phyloP scores from a whole-genome alignment of 2,888 invertebrate genomes.

The Lottia scabra region DNA sequence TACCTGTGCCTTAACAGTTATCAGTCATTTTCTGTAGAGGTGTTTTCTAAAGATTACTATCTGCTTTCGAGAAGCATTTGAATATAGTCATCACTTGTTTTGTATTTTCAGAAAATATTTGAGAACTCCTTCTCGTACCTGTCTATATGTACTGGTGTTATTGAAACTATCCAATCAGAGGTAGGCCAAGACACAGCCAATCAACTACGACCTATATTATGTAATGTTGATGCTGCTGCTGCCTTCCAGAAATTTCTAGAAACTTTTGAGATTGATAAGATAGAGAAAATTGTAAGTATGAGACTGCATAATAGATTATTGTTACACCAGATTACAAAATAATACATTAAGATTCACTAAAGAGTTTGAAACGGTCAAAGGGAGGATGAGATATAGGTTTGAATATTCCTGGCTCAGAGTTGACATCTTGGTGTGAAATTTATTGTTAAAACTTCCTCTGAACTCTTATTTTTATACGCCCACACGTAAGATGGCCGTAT shows the following conservation, averaged over 20 bases:
- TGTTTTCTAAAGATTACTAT: too few species aligned
- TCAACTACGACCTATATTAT: constrained; percentile 1
- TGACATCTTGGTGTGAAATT: too few species aligned
- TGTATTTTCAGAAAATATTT: constrained; percentile 16
- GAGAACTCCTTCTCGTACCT: constrained; percentile 5
- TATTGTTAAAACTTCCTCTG: too few species aligned
- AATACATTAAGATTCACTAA: not conserved
- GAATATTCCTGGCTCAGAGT: too few species aligned
- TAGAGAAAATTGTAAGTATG: constrained; percentile 11
- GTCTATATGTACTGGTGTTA: constrained; percentile 15
- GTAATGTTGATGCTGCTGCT: not conserved
- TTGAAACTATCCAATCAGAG: not conserved
- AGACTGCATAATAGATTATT: not conserved
- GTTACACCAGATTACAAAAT: not conserved
- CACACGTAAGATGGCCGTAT: too few species aligned
- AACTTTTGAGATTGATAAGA: not conserved
- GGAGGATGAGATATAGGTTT: too few species aligned
- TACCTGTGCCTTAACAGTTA: too few species aligned
- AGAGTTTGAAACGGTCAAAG: too few species aligned
- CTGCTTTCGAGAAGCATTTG: too few species aligned
- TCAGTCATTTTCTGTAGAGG: too few species aligned
- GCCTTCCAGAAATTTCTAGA: constrained; percentile 6
- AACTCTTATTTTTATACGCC: too few species aligned
- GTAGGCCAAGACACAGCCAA: constrained; percentile 1
- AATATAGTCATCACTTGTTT: not conserved